phyloP scores from a whole-genome alignment of 1,140 invertebrate species.

The Drosophila sechellia region DNA sequence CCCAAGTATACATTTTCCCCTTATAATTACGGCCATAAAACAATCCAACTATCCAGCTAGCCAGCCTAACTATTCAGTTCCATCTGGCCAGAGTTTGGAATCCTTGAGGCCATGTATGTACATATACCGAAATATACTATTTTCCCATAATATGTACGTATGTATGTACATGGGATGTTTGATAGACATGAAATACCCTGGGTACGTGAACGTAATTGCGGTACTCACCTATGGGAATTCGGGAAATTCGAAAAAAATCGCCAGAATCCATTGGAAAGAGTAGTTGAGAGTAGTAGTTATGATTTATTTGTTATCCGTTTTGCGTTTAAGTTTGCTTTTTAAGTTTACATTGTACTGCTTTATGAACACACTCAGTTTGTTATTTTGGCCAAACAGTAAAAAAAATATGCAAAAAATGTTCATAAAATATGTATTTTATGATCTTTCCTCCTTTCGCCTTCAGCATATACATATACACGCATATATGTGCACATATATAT shows the following conservation, averaged over 20 bases:
- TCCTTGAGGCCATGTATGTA: too few species aligned
- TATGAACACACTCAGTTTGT: conserved; percentile 69
- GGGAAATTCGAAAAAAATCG: conserved; percentile 6
- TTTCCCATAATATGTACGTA: not conserved
- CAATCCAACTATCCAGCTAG: too few species aligned
- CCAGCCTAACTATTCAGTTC: too few species aligned
- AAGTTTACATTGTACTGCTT: conserved; percentile 37
- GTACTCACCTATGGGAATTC: conserved; percentile 4
- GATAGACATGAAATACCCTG: not conserved
- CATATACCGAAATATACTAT: not conserved
- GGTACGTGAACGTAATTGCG: not conserved
- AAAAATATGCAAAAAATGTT: conserved; percentile 68
- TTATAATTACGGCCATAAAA: not conserved
- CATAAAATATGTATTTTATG: conserved; percentile 55
- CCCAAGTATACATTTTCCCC: conserved; percentile 17
- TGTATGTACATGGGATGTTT: not conserved
- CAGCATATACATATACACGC: not conserved
- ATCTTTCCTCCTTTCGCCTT: conserved; percentile 26
- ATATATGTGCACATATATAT: conserved; percentile 12
- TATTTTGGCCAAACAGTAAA: conserved; percentile 58
- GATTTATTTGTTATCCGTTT: conserved; percentile 5
- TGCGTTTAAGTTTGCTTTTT: conserved; percentile 7
- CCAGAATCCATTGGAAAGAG: conserved; percentile 3
- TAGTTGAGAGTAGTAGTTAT: not conserved
- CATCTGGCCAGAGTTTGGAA: too few species aligned